These are phyloP conservation scores for Tetraodon nigroviridis DNA, from an alignment of 2,113 vertebrate genomes.

Conservation along the genomic window DNA sequence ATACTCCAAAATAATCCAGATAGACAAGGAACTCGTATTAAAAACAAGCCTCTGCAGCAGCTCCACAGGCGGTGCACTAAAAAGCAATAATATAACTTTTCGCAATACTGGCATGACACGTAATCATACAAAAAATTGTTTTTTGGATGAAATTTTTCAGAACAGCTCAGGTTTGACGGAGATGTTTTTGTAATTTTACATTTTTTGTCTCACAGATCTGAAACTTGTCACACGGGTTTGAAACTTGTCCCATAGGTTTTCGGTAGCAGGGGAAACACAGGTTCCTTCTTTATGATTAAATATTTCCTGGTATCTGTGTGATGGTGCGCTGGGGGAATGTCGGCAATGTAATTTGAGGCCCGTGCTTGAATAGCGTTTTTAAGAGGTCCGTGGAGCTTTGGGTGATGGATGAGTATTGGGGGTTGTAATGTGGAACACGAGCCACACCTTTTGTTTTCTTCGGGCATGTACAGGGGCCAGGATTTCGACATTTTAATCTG, in stretches of 20 bases:
- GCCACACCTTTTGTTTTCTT: slow-evolving; percentile 27
- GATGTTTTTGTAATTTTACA: slow-evolving; percentile 9
- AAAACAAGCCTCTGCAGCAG: slow-evolving; percentile 20
- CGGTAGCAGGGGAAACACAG: slow-evolving; percentile 17
- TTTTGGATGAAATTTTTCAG: too few species aligned
- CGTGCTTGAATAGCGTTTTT: slow-evolving; percentile 35
- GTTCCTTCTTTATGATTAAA: slow-evolving; percentile 39
- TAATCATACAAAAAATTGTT: too few species aligned
- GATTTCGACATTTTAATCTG: slow-evolving; percentile 7
- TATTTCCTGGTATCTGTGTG: slow-evolving; percentile 41
- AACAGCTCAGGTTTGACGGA: slow-evolving; percentile 28
- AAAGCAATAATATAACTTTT: too few species aligned
- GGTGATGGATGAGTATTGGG: slow-evolving; percentile 39
- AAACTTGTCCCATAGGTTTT: slow-evolving; percentile 14
- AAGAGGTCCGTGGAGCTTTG: slow-evolving; percentile 26
- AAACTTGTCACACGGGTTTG: background rate
- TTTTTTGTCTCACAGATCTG: background rate
- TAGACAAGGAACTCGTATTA: slow-evolving; percentile 49
- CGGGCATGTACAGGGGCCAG: slow-evolving; percentile 12
- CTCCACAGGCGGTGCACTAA: too few species aligned
- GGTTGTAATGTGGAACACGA: slow-evolving; percentile 24
- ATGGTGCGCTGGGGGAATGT: slow-evolving; percentile 52
- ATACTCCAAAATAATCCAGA: slow-evolving; percentile 52
- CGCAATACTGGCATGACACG: too few species aligned
- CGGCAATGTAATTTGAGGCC: slow-evolving; percentile 38